These are phyloP conservation scores for Hypercompe scribonia DNA, from an alignment of 2,888 invertebrate species.

Conservation along the genomic window DNA sequence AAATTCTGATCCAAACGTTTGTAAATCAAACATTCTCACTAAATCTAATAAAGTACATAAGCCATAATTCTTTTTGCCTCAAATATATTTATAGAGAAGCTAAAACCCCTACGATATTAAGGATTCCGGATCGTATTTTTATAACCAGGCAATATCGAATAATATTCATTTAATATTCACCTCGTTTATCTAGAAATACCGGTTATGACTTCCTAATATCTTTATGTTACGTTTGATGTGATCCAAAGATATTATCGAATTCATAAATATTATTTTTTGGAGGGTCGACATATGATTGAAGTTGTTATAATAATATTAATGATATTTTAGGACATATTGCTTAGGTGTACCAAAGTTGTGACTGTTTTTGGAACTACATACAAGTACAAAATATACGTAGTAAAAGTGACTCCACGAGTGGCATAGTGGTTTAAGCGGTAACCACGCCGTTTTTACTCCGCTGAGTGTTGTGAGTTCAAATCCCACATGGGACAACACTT, in stretches of 20 bases:
- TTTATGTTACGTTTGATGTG: conserved; percentile 35
- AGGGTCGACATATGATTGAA: not conserved
- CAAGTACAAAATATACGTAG: too few species aligned
- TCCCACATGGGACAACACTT: too few species aligned
- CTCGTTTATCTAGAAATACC: conserved; percentile 35
- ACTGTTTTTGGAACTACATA: too few species aligned
- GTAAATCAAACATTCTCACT: not conserved
- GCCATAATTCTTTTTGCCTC: conserved; percentile 21
- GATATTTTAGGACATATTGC: not conserved
- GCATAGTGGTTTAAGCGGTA: too few species aligned
- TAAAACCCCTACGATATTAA: conserved; percentile 51
- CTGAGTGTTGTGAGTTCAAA: too few species aligned
- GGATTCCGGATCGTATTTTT: conserved; percentile 55
- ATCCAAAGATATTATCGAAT: conserved; percentile 22
- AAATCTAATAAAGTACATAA: not conserved
- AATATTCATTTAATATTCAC: conserved; percentile 60
- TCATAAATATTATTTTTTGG: conserved; percentile 2
- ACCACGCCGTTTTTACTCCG: too few species aligned
- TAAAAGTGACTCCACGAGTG: too few species aligned
- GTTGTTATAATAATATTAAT: not conserved
- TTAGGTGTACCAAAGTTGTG: too few species aligned
- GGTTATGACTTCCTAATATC: conserved; percentile 46
- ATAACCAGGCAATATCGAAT: conserved; percentile 52
- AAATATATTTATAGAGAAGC: conserved; percentile 46
- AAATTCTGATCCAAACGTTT: not conserved